A percentile compares a stretch with the other conserved stretches of the same genome.
These are phyloP conservation scores for Cydia pomonella DNA, from an alignment of 1,140 invertebrate species.

Conservation along the genomic window DNA sequence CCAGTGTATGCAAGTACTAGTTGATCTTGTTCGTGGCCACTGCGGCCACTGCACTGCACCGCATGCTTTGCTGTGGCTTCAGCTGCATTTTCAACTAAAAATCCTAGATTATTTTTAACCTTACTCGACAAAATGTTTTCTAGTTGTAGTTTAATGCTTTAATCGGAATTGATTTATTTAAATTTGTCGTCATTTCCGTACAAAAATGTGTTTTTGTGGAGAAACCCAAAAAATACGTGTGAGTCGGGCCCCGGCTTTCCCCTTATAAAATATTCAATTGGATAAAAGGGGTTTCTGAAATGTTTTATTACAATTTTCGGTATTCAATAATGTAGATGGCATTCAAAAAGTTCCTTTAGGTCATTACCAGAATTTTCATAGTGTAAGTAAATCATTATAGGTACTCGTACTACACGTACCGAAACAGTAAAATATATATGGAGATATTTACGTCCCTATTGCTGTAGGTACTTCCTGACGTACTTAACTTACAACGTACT, in stretches of 20 bases:
- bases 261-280: slow-evolving; percentile 28
- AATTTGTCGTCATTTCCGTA: not conserved
- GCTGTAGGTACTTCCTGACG: no score
- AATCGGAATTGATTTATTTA: not conserved
- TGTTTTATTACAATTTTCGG: slow-evolving; percentile 27
- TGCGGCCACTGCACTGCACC: not conserved
- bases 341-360: not conserved
- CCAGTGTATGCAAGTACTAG: not conserved
- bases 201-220: not conserved
- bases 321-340: slow-evolving; percentile 19
- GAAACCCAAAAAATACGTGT: not conserved
- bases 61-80: not conserved
- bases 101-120: not conserved
- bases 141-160: not conserved
- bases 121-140: not conserved
- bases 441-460: no score
- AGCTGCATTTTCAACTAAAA: not conserved
- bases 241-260: not conserved
- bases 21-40: not conserved
- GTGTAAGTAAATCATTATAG: not conserved
- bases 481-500: no score
- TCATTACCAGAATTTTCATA: not conserved
- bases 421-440: no score
- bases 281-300: slow-evolving; percentile 28
- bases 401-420: no score